These are phyloP conservation scores for Lycopodina hypogea DNA, from an alignment of 37 sponge, comb jelly and placozoan genomes.

Conservation along the genomic window DNA sequence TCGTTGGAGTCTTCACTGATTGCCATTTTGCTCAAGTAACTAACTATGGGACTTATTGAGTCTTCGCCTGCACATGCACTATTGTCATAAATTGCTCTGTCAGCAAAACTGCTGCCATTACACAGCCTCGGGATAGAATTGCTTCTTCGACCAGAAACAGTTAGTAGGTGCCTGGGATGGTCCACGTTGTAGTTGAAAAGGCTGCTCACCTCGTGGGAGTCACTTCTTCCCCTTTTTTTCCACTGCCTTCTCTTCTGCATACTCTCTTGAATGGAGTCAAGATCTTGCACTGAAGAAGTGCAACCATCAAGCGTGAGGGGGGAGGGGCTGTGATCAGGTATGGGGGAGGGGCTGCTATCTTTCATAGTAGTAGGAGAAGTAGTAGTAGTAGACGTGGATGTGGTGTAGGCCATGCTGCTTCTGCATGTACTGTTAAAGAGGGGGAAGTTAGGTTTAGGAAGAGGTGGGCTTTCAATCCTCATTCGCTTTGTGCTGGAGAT, in stretches of 20 bases:
- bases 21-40: too few relatives aligned
- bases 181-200: background rate
- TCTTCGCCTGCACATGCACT: background rate
- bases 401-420: too few relatives aligned
- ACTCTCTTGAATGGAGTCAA: background rate
- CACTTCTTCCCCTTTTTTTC: constrained; percentile 46
- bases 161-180: too few relatives aligned
- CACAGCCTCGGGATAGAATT: background rate
- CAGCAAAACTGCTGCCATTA: background rate
- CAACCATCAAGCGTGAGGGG: background rate
- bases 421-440: background rate
- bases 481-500: constrained; percentile 53
- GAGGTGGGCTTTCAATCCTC: constrained; percentile 15
- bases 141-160: background rate
- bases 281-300: background rate
- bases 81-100: background rate
- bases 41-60: too few relatives aligned
- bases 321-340: background rate
- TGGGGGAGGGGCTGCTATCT: background rate
- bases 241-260: background rate
- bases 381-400: too few relatives aligned
- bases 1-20: background rate
- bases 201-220: constrained; percentile 31
- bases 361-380: background rate
- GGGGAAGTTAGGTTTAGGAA: too few relatives aligned